Conservation (phyloP, 2,113 vertebrate genomes). For the Platichthys flesus region DNA sequence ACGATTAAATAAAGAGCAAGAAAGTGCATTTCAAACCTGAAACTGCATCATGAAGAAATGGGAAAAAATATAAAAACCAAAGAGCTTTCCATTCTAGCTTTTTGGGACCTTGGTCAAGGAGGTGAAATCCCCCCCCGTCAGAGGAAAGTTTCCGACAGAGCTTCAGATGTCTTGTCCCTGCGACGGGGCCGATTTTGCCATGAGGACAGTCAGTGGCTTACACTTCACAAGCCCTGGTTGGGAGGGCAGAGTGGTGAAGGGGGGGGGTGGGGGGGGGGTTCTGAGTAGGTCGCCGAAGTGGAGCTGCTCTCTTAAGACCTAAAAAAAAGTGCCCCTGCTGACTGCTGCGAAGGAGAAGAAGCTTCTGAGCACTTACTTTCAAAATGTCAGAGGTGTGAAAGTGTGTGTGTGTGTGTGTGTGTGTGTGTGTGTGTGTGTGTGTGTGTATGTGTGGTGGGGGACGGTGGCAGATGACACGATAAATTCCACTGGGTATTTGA, state of each 20-base stretch:
- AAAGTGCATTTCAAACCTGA: not conserved
- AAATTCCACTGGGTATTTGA: not conserved
- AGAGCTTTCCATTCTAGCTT: not conserved
- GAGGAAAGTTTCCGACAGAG: not conserved
- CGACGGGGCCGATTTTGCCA: not conserved
- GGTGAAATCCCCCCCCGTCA: no score
- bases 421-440: not conserved
- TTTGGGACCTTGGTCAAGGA: no score
- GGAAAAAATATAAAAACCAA: not conserved
- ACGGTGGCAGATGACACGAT: not conserved
- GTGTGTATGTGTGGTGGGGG: not conserved
- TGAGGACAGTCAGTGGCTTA: conserved; percentile 4
- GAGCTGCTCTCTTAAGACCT: not conserved
- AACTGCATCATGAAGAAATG: not conserved
- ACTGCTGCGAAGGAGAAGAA: not conserved
- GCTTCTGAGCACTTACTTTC: not conserved
- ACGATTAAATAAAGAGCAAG: not conserved
- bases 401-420: not conserved
- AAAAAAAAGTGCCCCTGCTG: not conserved
- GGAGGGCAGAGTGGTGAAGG: not conserved
- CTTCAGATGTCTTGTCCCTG: not conserved
- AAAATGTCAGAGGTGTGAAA: not conserved
- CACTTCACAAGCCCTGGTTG: no score
- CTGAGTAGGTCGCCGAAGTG: not conserved
- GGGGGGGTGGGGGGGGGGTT: no score